Evolutionary conservation across 1,140 invertebrate species (phyloP).

Genomic region (Leguminivora glycinivorella): DNA sequence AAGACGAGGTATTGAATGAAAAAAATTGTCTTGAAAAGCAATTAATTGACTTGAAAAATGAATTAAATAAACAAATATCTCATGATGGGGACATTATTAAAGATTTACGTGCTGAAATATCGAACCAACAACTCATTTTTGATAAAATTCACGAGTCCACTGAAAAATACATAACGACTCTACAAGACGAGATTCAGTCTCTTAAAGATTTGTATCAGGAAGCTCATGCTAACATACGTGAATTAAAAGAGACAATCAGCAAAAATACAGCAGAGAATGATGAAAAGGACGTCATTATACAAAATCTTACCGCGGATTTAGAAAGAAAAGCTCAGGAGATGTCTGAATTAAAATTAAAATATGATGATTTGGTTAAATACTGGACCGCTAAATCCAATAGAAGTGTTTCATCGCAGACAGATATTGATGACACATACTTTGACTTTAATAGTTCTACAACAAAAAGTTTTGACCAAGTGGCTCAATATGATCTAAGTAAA

Average conservation of each 20-base stretch:
- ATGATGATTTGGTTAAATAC: constrained; percentile 46
- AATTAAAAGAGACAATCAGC: constrained; percentile 48
- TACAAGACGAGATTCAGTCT: constrained; percentile 53
- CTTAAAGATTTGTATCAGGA: constrained; percentile 54
- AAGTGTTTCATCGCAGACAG: constrained; percentile 3
- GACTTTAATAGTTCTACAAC: background rate
- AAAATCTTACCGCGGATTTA: constrained; percentile 41
- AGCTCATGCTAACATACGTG: constrained; percentile 44
- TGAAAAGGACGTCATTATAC: constrained; percentile 36
- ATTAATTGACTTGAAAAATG: constrained; percentile 49
- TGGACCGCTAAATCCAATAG: background rate
- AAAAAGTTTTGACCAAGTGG: background rate
- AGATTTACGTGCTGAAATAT: constrained; percentile 58
- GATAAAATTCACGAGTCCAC: constrained; percentile 57
- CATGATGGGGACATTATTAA: constrained; percentile 53
- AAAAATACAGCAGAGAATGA: constrained; percentile 38
- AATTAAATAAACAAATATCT: constrained; percentile 49
- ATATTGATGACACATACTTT: background rate
- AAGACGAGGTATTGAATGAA: constrained; percentile 57
- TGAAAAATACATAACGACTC: constrained; percentile 50
- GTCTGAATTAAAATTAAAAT: constrained; percentile 37
- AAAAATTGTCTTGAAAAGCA: constrained; percentile 50
- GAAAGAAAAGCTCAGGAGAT: constrained; percentile 51
- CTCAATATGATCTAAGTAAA: background rate
- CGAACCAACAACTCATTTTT: constrained; percentile 63